Evolutionary conservation across 30 jellyfish, hydroid and myxozoan species (phyloP).

Genomic region (Aurelia coerulea): DNA sequence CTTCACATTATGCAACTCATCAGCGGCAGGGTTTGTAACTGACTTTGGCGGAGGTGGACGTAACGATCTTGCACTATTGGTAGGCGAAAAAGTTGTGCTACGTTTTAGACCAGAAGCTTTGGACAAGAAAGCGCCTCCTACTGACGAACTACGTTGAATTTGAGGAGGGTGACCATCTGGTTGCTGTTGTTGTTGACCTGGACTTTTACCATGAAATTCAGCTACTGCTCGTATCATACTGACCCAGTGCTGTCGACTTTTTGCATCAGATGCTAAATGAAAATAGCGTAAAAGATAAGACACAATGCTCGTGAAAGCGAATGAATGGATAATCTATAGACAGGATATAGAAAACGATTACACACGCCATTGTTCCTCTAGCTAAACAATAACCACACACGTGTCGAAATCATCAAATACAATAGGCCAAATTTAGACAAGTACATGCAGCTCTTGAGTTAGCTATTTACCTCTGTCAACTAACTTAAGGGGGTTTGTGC

Average conservation of each 20-base stretch:
- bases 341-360: too few relatives aligned
- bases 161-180: constrained; percentile 16
- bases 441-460: too few relatives aligned
- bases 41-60: constrained; percentile 43
- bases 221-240: constrained; percentile 98
- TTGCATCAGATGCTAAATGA: constrained; percentile 86
- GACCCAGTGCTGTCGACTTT: constrained; percentile 96
- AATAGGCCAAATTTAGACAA: too few relatives aligned
- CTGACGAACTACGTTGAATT: constrained; percentile 43
- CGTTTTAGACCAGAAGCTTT: constrained; percentile 43
- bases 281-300: not conserved
- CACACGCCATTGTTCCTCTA: too few relatives aligned
- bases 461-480: too few relatives aligned
- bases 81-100: constrained; percentile 34
- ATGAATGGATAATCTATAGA: too few relatives aligned
- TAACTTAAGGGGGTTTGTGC: too few relatives aligned
- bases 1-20: constrained; percentile 86
- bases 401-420: too few relatives aligned
- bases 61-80: not conserved
- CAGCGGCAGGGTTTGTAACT: constrained; percentile 76
- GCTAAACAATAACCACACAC: too few relatives aligned
- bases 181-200: constrained; percentile 30
- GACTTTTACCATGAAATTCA: constrained; percentile 79
- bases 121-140: constrained; percentile 35
- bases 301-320: too few relatives aligned